Base-by-base conservation (phyloP, 1,140 invertebrate genomes). In the Bombus superbus region DNA sequence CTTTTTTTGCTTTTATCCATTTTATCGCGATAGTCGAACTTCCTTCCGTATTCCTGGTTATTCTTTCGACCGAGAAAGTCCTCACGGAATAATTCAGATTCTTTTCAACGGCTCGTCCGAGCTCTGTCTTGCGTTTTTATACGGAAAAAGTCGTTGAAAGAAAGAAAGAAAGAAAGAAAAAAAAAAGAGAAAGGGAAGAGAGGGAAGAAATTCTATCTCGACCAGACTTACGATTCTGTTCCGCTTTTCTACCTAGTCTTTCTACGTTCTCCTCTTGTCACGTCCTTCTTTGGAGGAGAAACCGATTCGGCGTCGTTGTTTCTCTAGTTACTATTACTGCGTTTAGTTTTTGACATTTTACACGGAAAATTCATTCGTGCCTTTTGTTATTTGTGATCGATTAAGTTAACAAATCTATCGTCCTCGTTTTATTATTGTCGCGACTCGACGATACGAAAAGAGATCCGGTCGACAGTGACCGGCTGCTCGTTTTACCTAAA, bases 391-490 rank as follows among this genome's bases (percentile, higher is more conserved):
- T 66, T 40, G 40, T 32, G 75, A 82, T 35, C 78, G 66, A 66
- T 85, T 89, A 78, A 64, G 88, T 89, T 83, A 38, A 78, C 38
- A n/a, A 38, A 35, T 2, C 5, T 73, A 69, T 76, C 11, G 22
- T 40, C 35, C 28, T 25, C n/a, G 18, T 38, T 59, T 79, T 68
- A 74, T 47, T 44, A 22, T 83, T 42, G 83, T 89, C 88, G 62
- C 15, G 53, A 38, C 11, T 25, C 32, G 22, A 42, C 74, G 81
- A 42, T 28, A 38, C 11, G 32, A 38, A n/a, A 6, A 40, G 59
- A 25, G 44, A 73, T 35, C 38, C 66, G 64, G 62, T 42, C 81
- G 18, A 44, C 1, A 8, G 66, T 18, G n/a, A 35, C 38, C 69
- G 42, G 69, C 53, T 68, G 74, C 73, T 73, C 78, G n/a, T 28